Base-by-base conservation (phyloP, 2,888 invertebrate species). In the Myopa testacea region DNA sequence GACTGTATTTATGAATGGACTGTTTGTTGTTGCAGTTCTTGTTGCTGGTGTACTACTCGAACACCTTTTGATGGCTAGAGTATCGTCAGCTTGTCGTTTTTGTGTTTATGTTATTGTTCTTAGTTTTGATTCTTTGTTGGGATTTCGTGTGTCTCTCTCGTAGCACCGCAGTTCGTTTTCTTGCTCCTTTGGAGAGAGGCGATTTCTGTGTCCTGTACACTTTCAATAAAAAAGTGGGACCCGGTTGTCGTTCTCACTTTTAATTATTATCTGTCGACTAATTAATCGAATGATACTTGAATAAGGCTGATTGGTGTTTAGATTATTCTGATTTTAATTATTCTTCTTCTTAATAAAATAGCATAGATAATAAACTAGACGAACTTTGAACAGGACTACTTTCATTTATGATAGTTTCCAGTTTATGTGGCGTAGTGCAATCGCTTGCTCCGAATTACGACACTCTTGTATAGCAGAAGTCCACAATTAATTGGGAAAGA, bases 31-130 rank as follows among this genome's bases (percentile, higher is more conserved):
- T 45, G 40, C 50, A 34, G 63, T 75, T 69, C 58, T 68, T 68
- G 75, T 69, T 75, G 67, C 16, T 75, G 14, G 58, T 68, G 75
- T 69, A 58, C 69, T 68, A 60, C 68, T 50, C 69, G 75, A 75
- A 75, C 75, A 75, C 75, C 75, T 75, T 75, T 75, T 55, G 69
- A 75, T 69, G 60, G 75, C 45, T 75, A 8, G 45, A 75, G 60
- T 75, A 19, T 69, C 4, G 40, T 16, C 19, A 52, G 65, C 52
- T 52, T 45, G 16, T 19, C 19, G n/a, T 62, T 62, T 26, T 62
- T 62, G 26, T 62, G 12, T 50, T 52, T 37, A 37, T 62, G 62
- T 45, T 62, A 40, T 45, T 40, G 45, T 62, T 45, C 5, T 73
- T 62, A 6, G 38, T 65, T 45, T 50, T 62, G 62, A 16, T 26